Evolutionary conservation across 2,113 vertebrate species (phyloP).

Genomic region (Istiophorus platypterus): DNA sequence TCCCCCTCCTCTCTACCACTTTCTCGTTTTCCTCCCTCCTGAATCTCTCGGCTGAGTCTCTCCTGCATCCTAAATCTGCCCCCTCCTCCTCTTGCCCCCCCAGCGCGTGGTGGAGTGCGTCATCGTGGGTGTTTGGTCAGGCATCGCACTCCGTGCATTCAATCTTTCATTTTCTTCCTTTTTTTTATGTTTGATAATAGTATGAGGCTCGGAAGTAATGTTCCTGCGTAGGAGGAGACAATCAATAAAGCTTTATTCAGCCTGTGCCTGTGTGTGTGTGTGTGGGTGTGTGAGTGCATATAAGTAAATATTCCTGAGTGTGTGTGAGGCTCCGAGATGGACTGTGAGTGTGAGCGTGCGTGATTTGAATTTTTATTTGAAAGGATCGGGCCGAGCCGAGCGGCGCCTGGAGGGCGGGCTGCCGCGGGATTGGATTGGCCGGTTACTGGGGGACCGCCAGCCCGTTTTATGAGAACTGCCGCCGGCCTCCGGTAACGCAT

Average conservation of each 20-base stretch:
- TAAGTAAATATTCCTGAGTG: conserved; percentile 20
- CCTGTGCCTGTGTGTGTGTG: conserved; percentile 14
- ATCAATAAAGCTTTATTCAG: conserved; percentile 57
- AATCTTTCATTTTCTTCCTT: conserved; percentile 30
- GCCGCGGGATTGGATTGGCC: conserved; percentile 22
- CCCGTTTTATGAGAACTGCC: no score
- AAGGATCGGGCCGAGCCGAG: conserved; percentile 14
- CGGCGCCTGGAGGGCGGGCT: conserved; percentile 10
- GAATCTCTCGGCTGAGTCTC: not conserved
- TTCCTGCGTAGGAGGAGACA: conserved; percentile 45
- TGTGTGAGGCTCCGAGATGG: not conserved
- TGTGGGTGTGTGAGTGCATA: conserved; percentile 22
- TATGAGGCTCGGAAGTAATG: conserved; percentile 33
- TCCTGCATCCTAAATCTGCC: conserved; percentile 35
- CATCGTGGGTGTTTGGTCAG: conserved; percentile 45
- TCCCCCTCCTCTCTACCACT: no score
- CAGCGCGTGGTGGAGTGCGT: conserved; percentile 37
- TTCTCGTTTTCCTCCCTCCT: not conserved
- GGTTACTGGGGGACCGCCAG: conserved; percentile 28
- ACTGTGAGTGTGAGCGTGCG: not conserved
- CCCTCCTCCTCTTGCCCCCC: conserved; percentile 1
- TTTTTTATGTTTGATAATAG: conserved; percentile 42
- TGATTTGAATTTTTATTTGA: conserved; percentile 50
- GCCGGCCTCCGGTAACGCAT: no score
- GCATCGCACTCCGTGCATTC: conserved; percentile 28